Evolutionary conservation across 2,113 vertebrate genomes (phyloP).

Genomic region (Nestor notabilis): DNA sequence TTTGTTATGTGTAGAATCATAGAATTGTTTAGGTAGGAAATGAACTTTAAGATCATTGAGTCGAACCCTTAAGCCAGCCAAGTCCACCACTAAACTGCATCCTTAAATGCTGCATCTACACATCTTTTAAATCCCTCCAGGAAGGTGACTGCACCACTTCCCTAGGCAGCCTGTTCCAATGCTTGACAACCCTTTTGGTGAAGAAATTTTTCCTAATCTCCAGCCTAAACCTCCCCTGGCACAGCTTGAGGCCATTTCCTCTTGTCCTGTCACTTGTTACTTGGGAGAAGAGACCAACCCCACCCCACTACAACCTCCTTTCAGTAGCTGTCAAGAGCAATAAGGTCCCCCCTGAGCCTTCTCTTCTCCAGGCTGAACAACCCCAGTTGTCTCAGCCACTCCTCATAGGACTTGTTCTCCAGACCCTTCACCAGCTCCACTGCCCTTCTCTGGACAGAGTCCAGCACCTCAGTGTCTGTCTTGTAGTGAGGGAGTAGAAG

Average conservation of each 20-base stretch:
- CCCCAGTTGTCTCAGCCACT: background rate
- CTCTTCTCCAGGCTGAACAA: background rate
- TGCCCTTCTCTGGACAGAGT: background rate
- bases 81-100: background rate
- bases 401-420: background rate
- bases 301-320: background rate
- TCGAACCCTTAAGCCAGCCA: background rate
- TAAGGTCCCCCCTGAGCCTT: accelerated
- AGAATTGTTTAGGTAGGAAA: background rate
- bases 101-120: background rate
- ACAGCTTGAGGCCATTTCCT: background rate
- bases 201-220: background rate
- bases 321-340: background rate
- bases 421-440: background rate
- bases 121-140: background rate
- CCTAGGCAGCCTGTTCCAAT: background rate
- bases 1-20: background rate
- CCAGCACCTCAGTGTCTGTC: background rate
- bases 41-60: background rate
- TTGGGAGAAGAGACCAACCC: background rate
- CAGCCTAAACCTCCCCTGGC: background rate
- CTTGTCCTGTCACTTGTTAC: background rate
- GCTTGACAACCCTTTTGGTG: background rate
- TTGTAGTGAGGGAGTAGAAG: too few species aligned
- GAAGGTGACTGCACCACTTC: background rate